These are phyloP conservation scores for Plutella xylostella DNA, from an alignment of 2,888 invertebrate species.

Conservation along the genomic window DNA sequence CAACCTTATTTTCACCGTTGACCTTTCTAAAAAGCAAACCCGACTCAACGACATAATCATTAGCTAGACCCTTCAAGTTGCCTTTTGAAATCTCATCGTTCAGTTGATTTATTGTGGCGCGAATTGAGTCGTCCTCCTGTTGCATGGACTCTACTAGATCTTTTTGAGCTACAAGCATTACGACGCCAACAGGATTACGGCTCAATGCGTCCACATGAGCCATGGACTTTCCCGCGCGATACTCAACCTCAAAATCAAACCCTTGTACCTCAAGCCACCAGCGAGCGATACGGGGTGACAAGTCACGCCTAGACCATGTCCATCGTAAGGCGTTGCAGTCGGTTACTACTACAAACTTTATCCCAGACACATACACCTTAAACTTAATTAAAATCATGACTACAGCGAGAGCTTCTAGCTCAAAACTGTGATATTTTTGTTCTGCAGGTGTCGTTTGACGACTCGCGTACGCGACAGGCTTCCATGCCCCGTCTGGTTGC, in stretches of 20 bases:
- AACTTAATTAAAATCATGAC: constrained; percentile 5
- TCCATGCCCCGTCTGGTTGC: constrained; percentile 6
- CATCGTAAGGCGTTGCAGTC: constrained; percentile 8
- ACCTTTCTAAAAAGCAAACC: too few relatives aligned
- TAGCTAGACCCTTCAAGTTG: too few relatives aligned
- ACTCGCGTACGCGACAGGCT: constrained; percentile 14
- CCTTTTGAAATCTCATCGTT: too few relatives aligned
- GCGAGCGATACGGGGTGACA: constrained; percentile 8
- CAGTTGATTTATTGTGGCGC: too few relatives aligned
- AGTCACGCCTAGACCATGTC: constrained; percentile 7
- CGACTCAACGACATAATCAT: too few relatives aligned
- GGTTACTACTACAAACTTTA: constrained; percentile 8
- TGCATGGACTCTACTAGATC: constrained; percentile 9
- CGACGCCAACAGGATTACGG: too few relatives aligned
- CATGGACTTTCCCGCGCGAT: too few relatives aligned
- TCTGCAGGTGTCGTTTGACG: constrained; percentile 13
- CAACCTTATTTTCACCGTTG: too few relatives aligned
- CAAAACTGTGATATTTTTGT: constrained; percentile 10
- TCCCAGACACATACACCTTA: constrained; percentile 5
- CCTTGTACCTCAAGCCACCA: constrained; percentile 10
- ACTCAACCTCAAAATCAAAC: not conserved
- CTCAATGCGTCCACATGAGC: too few relatives aligned
- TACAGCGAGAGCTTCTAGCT: constrained; percentile 13
- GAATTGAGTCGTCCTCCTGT: constrained; percentile 8
- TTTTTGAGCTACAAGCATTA: constrained; percentile 6